Evolutionary conservation across 2,113 vertebrate genomes (phyloP), one percentile per base, ranked within the genome.

Genomic region (Seriola quinqueradiata): DNA sequence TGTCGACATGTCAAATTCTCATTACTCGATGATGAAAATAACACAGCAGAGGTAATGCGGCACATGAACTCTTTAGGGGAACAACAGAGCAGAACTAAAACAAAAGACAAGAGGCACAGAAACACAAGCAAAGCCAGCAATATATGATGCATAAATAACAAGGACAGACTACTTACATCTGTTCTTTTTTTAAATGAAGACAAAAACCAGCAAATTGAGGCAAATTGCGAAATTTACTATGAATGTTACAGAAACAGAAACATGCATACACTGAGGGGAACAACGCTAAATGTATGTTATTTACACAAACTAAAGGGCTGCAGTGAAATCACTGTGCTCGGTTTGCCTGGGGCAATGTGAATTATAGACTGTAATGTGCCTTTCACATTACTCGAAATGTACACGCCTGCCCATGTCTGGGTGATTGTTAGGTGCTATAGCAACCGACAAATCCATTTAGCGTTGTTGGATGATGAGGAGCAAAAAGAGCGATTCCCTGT

Each of bases 381-480:
- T 74, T 65, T 79, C 69, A 69, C 61, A 79, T 81, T 66, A 40
- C 38, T 82, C 42, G 34, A 10, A 75, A 83, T 77, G 70, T 44
- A 61, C 60, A 82, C n/a, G 44, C 21, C 48, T 50, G 61, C 28
- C 64, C 68, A 23, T 46, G 55, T 75, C 28, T 12, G 32, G 71
- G 1, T 75, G 83, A 90, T 68, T 84, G 59, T 66, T 77, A 71
- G 82, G 60, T 44, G 60, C 52, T 81, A 69, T 42, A 77, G 66
- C 79, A 75, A 84, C 75, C 1, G 25, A 69, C 58, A 80, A 79
- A 86, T 86, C 79, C 81, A 68, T 82, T 89, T 60, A 78, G 63
- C 70, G 70, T 69, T 67, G 77, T 75, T 50, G 74, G 75, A 75
- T 84, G 84, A 89, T 84, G 77, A 84, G 61, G 57, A 74, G 54